These are phyloP conservation scores for Hycleus phaleratus DNA, from an alignment of 1,140 invertebrate genomes.

Conservation along the genomic window DNA sequence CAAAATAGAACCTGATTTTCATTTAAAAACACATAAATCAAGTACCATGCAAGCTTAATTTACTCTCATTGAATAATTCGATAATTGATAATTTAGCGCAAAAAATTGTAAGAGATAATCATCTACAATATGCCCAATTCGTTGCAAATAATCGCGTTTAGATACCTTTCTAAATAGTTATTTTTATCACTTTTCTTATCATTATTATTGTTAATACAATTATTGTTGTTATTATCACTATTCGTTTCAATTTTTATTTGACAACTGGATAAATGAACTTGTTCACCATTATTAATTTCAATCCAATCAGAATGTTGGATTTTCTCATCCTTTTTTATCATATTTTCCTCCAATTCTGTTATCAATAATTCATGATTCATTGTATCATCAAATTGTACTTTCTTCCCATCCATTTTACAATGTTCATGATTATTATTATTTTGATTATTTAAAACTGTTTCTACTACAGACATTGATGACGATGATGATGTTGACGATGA, in stretches of 20 bases:
- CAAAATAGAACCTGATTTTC: not conserved
- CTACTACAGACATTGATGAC: not conserved
- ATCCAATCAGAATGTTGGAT: conserved; percentile 44
- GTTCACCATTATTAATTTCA: conserved; percentile 38
- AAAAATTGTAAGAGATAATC: no score
- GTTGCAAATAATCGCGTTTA: not conserved
- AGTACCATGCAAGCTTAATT: no score
- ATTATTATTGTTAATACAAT: not conserved
- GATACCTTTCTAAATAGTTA: not conserved
- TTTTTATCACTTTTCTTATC: conserved; percentile 1
- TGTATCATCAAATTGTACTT: conserved; percentile 44
- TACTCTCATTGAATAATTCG: no score
- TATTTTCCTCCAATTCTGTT: conserved; percentile 46
- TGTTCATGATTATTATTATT: not conserved
- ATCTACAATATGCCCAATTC: no score
- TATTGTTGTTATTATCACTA: not conserved
- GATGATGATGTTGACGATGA: not conserved
- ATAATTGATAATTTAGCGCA: no score
- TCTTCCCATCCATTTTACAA: conserved; percentile 33
- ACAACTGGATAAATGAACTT: conserved; percentile 42
- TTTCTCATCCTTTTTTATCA: conserved; percentile 43
- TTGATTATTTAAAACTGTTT: not conserved
- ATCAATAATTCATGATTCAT: conserved; percentile 52
- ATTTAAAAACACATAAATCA: no score
- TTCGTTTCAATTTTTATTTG: conserved; percentile 41